A percentile compares a stretch with the other conserved stretches of the same genome.
phyloP scores from a whole-genome alignment of 2,113 vertebrate genomes.

The Tenrec ecaudatus region DNA sequence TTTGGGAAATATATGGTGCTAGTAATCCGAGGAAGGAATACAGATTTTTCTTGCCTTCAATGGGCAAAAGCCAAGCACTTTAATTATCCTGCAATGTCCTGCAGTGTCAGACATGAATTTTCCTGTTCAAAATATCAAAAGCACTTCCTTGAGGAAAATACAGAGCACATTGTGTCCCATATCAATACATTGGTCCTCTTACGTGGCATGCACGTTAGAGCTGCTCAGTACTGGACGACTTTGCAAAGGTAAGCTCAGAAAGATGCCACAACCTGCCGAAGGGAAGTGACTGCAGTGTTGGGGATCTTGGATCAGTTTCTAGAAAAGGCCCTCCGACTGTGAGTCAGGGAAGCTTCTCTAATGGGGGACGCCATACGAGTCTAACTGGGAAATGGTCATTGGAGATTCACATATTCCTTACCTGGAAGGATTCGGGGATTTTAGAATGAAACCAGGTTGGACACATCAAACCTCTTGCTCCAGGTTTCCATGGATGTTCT shows the following conservation, averaged over 20 bases:
- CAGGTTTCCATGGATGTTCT: background rate
- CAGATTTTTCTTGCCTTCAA: background rate
- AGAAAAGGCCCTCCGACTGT: background rate
- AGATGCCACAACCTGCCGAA: background rate
- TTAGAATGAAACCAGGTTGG: background rate
- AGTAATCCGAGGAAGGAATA: background rate
- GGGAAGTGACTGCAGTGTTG: background rate
- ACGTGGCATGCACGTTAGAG: background rate
- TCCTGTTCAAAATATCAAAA: background rate
- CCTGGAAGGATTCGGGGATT: background rate
- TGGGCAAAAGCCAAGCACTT: background rate
- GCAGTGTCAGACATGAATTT: background rate
- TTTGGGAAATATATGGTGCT: background rate
- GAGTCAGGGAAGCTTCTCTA: background rate
- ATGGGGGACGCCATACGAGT: background rate
- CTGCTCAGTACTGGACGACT: background rate
- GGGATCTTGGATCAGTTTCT: background rate
- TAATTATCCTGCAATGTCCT: constrained; percentile 5
- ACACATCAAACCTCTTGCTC: background rate
- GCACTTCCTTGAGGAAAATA: background rate
- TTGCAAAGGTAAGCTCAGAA: background rate
- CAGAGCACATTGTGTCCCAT: background rate
- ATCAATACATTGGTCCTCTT: background rate
- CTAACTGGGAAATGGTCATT: background rate
- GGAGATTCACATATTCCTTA: background rate